These are phyloP conservation scores for Ellobius talpinus DNA, from an alignment of 2,113 vertebrate species.

Conservation along the genomic window DNA sequence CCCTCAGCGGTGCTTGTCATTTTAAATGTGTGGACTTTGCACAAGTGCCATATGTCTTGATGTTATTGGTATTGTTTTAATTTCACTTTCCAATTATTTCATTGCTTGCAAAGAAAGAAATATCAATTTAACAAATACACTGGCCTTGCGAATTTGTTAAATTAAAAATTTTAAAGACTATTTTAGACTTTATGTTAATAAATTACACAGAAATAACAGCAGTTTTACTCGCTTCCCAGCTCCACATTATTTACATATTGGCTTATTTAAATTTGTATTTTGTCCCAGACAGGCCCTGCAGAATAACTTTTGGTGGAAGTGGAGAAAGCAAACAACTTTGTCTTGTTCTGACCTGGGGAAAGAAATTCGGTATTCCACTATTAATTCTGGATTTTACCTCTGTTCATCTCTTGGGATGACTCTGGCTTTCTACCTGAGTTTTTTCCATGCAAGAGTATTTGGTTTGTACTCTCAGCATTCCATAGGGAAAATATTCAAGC, in stretches of 20 bases:
- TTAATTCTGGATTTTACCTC: not conserved
- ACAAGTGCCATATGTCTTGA: not conserved
- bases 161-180: not conserved
- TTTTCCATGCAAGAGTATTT: not conserved
- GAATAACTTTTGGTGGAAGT: not conserved
- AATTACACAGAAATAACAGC: not conserved
- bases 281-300: not conserved
- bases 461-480: not conserved
- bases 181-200: not conserved
- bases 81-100: conserved; percentile 49
- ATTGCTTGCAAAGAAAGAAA: conserved; percentile 27
- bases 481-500: not conserved
- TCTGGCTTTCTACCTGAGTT: not conserved
- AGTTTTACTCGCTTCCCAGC: not conserved
- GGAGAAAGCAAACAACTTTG: not conserved
- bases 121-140: conserved; percentile 2
- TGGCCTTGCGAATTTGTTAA: not conserved
- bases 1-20: not conserved
- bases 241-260: not conserved
- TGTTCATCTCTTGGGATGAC: not conserved
- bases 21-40: conserved; percentile 29
- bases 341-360: not conserved
- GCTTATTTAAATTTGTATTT: not conserved
- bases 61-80: conserved; percentile 22
- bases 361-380: not conserved